phyloP scores from a whole-genome alignment of 1,140 invertebrate genomes.

The Meloidogyne chitwoodi region DNA sequence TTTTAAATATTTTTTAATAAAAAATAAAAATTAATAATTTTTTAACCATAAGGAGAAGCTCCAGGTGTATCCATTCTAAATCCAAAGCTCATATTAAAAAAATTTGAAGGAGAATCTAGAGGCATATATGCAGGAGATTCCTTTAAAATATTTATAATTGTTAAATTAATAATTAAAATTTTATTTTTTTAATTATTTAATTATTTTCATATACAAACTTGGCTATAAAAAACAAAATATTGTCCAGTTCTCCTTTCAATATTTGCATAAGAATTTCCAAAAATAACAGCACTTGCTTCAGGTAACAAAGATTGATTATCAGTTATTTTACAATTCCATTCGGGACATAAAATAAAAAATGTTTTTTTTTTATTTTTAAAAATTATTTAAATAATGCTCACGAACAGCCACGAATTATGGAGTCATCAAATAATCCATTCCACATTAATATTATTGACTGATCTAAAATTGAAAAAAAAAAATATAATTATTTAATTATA shows the following conservation, averaged over 20 bases:
- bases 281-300: constrained; percentile 24
- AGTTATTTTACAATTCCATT: constrained; percentile 53
- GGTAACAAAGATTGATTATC: constrained; percentile 9
- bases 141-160: not conserved
- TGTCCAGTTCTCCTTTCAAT: constrained; percentile 28
- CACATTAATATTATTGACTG: constrained; percentile 7
- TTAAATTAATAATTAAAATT: not conserved
- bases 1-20: too few relatives aligned
- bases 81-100: constrained; percentile 46
- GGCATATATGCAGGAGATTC: constrained; percentile 1
- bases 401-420: constrained; percentile 45
- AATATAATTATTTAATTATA: not conserved
- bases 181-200: not conserved
- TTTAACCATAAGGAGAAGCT: constrained; percentile 51
- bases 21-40: too few relatives aligned
- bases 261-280: not conserved
- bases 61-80: constrained; percentile 47
- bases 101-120: not conserved
- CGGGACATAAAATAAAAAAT: constrained; percentile 25
- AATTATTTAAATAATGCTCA: not conserved
- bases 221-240: constrained; percentile 50
- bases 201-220: constrained; percentile 17
- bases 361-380: too few relatives aligned
- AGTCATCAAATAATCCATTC: not conserved
- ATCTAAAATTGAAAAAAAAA: not conserved